A percentile compares a stretch with the other conserved stretches of the same genome.
Conservation (phyloP, 2,888 invertebrate genomes). For the Periphyllus acericola region DNA sequence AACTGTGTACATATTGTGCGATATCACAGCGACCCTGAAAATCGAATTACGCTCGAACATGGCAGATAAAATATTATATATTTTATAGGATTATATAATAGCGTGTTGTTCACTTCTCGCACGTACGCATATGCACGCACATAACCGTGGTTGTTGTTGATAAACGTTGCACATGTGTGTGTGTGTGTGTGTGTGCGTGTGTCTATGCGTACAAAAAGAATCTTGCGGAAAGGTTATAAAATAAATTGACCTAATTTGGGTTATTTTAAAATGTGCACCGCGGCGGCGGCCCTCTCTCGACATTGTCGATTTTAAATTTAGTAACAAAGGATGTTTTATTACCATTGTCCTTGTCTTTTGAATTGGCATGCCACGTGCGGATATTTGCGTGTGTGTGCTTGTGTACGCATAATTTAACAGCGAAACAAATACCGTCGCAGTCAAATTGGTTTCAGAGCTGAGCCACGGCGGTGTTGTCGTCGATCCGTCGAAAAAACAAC, state of each 20-base stretch:
- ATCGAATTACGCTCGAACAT: too few species aligned
- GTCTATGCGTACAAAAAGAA: background rate
- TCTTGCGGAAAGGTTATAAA: background rate
- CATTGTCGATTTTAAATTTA: constrained; percentile 22
- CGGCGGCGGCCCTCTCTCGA: background rate
- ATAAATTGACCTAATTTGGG: constrained; percentile 10
- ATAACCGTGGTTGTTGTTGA: too few species aligned
- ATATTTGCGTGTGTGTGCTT: background rate
- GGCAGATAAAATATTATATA: too few species aligned
- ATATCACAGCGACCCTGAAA: too few species aligned
- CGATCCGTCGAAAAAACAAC: background rate
- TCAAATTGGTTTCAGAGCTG: background rate
- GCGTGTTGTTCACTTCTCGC: too few species aligned
- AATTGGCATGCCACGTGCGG: constrained; percentile 20
- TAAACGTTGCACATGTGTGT: too few species aligned
- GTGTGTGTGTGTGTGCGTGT: too few species aligned
- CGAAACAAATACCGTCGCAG: background rate
- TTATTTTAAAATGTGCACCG: background rate
- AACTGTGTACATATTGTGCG: too few species aligned
- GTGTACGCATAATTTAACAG: background rate
- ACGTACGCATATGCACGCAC: too few species aligned
- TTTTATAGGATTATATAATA: too few species aligned
- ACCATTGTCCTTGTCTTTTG: constrained; percentile 17
- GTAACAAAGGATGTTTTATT: constrained; percentile 15
- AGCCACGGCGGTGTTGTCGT: background rate